Evolutionary conservation across 2,113 vertebrate species (phyloP).

Genomic region (Ellobius talpinus): DNA sequence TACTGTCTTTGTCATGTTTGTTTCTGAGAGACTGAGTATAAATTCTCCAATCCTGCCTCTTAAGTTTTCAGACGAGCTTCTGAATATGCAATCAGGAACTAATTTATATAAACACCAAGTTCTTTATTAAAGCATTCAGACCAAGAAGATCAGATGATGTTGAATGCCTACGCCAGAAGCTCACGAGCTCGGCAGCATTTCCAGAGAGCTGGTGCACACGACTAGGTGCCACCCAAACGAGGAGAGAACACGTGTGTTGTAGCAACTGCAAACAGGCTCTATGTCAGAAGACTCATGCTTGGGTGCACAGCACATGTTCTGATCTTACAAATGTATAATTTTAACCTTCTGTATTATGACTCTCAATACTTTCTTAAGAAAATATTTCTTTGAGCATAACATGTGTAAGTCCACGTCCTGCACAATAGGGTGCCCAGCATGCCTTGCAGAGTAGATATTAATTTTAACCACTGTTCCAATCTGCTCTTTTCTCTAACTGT

Average conservation of each 20-base stretch:
- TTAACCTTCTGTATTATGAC: background rate
- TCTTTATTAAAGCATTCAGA: slow-evolving; percentile 4
- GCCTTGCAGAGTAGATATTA: accelerated
- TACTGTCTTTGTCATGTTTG: background rate
- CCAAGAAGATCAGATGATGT: background rate
- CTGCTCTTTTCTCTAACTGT: background rate
- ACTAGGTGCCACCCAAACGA: accelerated
- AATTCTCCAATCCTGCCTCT: background rate
- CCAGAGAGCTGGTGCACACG: background rate
- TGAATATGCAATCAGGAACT: background rate
- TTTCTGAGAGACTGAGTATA: background rate
- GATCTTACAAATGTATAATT: background rate
- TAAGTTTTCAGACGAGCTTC: background rate
- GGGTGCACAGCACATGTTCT: background rate
- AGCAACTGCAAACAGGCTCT: background rate
- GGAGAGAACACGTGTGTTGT: too few species aligned
- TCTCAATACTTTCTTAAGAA: background rate
- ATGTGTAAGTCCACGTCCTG: background rate
- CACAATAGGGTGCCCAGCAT: accelerated
- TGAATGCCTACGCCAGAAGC: background rate
- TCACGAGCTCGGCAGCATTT: background rate
- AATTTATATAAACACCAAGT: background rate
- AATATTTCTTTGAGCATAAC: background rate
- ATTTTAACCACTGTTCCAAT: background rate
- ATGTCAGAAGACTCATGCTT: background rate